These are phyloP conservation scores for Takifugu rubripes DNA, from an alignment of 2,797 vertebrate species.

Conservation along the genomic window DNA sequence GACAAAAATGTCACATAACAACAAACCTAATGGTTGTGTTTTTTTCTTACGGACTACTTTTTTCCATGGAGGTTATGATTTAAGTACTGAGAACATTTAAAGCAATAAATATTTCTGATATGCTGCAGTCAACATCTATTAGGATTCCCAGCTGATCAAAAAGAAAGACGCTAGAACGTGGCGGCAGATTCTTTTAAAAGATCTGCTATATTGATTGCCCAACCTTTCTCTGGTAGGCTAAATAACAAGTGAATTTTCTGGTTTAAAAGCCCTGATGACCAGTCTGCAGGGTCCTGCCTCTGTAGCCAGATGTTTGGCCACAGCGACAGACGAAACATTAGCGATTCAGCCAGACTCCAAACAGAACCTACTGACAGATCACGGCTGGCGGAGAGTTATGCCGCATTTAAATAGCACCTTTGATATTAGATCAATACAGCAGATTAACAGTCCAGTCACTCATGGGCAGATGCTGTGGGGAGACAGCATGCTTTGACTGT, in stretches of 20 bases:
- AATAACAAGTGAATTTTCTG: slow-evolving; percentile 56
- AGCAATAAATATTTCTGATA: too few relatives aligned
- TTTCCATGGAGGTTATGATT: too few relatives aligned
- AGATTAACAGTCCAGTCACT: slow-evolving; percentile 83
- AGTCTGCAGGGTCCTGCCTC: slow-evolving; percentile 75
- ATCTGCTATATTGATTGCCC: too few relatives aligned
- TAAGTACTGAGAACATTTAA: too few relatives aligned
- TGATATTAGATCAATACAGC: slow-evolving; percentile 76
- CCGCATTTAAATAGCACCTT: slow-evolving; percentile 79
- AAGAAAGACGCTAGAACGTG: too few relatives aligned
- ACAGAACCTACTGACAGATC: slow-evolving; percentile 65
- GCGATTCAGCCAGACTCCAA: slow-evolving; percentile 69
- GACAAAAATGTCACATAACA: too few relatives aligned
- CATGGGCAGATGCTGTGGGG: slow-evolving; percentile 73
- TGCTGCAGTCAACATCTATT: too few relatives aligned
- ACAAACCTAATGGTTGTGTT: too few relatives aligned
- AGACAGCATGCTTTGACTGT: slow-evolving; percentile 79
- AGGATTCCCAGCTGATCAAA: too few relatives aligned
- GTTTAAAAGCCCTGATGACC: slow-evolving; percentile 76
- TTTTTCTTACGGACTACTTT: too few relatives aligned
- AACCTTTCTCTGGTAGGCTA: too few relatives aligned
- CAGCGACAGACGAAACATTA: slow-evolving; percentile 59
- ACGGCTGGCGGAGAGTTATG: slow-evolving; percentile 59
- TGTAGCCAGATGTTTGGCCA: slow-evolving; percentile 84
- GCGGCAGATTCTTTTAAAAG: too few relatives aligned